Conservation (phyloP, 2,888 invertebrate species). For the Ferrisia virgata region DNA sequence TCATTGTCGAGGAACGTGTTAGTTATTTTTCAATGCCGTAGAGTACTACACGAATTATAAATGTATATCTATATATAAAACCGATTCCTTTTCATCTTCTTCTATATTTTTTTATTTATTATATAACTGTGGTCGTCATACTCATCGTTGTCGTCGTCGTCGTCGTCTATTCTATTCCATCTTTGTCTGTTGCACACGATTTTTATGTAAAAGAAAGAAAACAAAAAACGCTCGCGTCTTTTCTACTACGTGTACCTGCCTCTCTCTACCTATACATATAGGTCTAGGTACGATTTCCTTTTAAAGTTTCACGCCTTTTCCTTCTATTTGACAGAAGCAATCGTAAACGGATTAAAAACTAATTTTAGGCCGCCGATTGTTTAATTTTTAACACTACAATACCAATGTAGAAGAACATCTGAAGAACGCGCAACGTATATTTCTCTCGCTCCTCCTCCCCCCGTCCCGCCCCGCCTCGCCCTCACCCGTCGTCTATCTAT, state of each 20-base stretch:
- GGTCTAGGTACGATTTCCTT: not conserved
- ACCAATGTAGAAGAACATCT: not conserved
- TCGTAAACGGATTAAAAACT: constrained; percentile 30
- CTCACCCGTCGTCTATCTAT: too few relatives aligned
- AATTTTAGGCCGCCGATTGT: constrained; percentile 6
- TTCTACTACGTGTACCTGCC: too few relatives aligned
- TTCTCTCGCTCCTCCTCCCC: not conserved
- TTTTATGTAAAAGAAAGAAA: not conserved
- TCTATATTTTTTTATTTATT: not conserved
- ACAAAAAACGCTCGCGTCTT: not conserved
- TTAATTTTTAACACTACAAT: not conserved
- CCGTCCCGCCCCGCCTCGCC: too few relatives aligned
- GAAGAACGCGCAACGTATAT: not conserved
- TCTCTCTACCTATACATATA: not conserved
- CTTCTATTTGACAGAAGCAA: constrained; percentile 16
- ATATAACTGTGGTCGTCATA: constrained; percentile 6
- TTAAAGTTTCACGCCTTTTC: constrained; percentile 30
- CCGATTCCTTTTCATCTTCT: not conserved
- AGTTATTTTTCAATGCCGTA: constrained; percentile 38
- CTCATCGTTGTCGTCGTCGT: not conserved
- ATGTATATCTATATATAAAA: too few relatives aligned
- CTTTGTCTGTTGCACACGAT: not conserved
- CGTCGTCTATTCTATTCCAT: not conserved
- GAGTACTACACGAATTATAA: not conserved
- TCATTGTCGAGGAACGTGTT: constrained; percentile 44